These are phyloP conservation scores for human (Homo sapiens) DNA, from an alignment of 2,113 vertebrate genomes.

Conservation along the genomic window DNA sequence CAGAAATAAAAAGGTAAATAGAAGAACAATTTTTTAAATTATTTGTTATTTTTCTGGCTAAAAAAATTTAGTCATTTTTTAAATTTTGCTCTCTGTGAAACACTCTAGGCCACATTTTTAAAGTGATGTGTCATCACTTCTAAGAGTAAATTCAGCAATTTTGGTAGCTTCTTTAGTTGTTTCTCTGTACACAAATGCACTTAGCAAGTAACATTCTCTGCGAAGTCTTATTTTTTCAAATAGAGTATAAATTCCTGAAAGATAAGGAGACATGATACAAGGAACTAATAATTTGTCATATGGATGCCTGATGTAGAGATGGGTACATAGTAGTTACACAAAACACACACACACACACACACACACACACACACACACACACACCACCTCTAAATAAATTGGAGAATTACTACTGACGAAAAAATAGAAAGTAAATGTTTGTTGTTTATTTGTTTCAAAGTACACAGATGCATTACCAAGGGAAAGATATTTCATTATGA, in stretches of 20 bases:
- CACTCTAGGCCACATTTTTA: not conserved
- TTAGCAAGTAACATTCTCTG: not conserved
- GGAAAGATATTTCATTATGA: not conserved
- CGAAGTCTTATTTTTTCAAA: not conserved
- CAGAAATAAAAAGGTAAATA: not conserved
- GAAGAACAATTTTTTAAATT: not conserved
- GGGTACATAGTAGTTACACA: accelerated
- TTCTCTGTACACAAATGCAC: not conserved
- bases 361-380: not conserved
- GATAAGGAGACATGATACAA: not conserved
- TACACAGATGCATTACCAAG: not conserved
- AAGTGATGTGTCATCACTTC: not conserved
- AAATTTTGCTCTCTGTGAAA: not conserved
- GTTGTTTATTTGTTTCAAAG: not conserved
- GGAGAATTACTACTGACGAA: not conserved
- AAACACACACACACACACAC: not conserved
- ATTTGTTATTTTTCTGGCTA: not conserved
- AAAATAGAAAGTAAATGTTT: not conserved
- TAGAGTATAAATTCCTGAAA: not conserved
- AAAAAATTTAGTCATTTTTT: not conserved
- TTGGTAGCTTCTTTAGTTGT: not conserved
- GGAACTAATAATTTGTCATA: not conserved
- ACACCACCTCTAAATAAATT: not conserved
- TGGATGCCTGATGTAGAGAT: not conserved
- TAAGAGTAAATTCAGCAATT: not conserved